phyloP scores from a whole-genome alignment of 2,113 vertebrate species.

The Chionis minor region DNA sequence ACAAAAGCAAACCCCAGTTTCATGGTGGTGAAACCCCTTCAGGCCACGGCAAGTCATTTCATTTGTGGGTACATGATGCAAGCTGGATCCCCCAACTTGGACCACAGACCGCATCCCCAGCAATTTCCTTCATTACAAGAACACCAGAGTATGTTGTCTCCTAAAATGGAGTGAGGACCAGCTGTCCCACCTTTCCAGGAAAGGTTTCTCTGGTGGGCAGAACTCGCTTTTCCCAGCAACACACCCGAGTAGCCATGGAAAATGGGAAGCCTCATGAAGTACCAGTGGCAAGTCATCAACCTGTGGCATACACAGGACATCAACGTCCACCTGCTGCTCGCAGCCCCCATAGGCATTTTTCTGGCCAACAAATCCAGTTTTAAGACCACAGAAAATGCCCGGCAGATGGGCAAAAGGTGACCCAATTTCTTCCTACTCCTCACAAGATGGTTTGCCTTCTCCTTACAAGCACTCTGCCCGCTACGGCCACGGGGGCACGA shows the following conservation, averaged over 20 bases:
- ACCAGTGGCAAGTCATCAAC: not conserved
- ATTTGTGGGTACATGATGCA: not conserved
- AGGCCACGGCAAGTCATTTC: not conserved
- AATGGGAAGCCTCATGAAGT: not conserved
- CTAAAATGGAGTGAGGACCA: not conserved
- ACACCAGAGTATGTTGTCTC: not conserved
- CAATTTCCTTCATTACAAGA: too few relatives aligned
- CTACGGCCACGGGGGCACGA: fast-evolving
- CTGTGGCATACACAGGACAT: fast-evolving
- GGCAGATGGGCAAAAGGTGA: not conserved
- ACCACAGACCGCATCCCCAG: not conserved
- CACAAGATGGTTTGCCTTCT: fast-evolving
- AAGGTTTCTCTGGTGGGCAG: not conserved
- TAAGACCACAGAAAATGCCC: fast-evolving
- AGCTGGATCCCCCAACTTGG: not conserved
- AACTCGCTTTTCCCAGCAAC: not conserved
- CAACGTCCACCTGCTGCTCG: fast-evolving
- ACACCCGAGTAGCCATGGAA: fast-evolving
- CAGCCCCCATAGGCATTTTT: fast-evolving
- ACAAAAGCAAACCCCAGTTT: not conserved
- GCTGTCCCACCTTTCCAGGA: not conserved
- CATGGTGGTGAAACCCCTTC: fast-evolving
- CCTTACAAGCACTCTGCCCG: not conserved
- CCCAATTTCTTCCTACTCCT: not conserved
- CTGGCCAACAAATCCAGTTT: not conserved